phyloP scores from a whole-genome alignment of 2,113 vertebrate species.

The Hiodon tergisus region DNA sequence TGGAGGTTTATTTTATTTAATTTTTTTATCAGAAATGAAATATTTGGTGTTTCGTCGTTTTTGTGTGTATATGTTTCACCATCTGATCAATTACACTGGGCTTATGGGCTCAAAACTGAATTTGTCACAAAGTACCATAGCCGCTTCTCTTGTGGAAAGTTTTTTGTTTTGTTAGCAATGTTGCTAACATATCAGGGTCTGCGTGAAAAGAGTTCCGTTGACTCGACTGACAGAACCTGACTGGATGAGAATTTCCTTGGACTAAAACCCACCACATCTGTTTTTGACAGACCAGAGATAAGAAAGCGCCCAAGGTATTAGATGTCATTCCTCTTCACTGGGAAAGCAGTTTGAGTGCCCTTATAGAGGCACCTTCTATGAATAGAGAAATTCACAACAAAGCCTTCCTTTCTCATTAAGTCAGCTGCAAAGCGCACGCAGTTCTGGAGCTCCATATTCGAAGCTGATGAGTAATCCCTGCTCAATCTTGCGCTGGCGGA shows the following conservation, averaged over 20 bases:
- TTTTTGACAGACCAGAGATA: constrained; percentile 87
- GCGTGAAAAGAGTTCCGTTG: constrained; percentile 54
- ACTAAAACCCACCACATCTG: constrained; percentile 69
- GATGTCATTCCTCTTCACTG: constrained; percentile 74
- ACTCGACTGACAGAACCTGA: constrained; percentile 54
- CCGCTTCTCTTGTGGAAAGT: not conserved
- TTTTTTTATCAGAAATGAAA: not conserved
- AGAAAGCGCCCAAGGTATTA: constrained; percentile 83
- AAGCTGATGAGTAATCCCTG: constrained; percentile 64
- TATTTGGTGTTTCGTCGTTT: not conserved
- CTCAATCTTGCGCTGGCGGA: constrained; percentile 58
- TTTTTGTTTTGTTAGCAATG: constrained; percentile 23
- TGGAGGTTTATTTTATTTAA: not conserved
- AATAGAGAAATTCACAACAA: constrained; percentile 75
- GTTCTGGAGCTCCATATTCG: constrained; percentile 56
- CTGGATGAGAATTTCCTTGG: constrained; percentile 56
- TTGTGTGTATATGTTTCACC: not conserved
- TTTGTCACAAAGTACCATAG: constrained; percentile 38
- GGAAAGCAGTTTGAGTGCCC: constrained; percentile 55
- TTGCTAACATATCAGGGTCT: constrained; percentile 50
- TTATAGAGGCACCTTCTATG: constrained; percentile 74
- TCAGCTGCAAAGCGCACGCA: constrained; percentile 63
- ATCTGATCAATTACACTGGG: constrained; percentile 24
- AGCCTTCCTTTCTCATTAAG: constrained; percentile 67
- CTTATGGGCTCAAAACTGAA: constrained; percentile 18